Conservation (phyloP, 2,113 vertebrate genomes). For the Zootoca vivipara region DNA sequence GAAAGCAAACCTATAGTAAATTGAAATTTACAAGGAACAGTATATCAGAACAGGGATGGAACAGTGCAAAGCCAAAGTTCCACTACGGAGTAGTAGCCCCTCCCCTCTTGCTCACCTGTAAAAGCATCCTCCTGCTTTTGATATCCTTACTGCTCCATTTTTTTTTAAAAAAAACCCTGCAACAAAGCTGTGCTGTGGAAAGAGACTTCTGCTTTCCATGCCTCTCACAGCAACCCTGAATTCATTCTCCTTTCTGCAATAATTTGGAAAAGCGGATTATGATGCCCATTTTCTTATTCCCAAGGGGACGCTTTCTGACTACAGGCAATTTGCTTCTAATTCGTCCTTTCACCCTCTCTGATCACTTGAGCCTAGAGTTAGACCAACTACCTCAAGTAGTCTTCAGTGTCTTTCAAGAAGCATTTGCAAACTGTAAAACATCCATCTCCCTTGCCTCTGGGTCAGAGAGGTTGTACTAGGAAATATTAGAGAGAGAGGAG, state of each 20-base stretch:
- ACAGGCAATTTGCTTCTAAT: conserved; percentile 10
- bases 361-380: neutral
- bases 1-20: neutral
- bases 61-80: neutral
- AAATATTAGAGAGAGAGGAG: conserved; percentile 40
- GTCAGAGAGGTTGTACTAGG: conserved; percentile 38
- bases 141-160: neutral
- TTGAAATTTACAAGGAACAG: neutral
- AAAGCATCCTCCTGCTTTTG: neutral
- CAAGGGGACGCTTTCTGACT: neutral
- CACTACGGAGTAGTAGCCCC: neutral
- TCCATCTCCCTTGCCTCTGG: conserved; percentile 54
- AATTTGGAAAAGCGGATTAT: conserved; percentile 25
- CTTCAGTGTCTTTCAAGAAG: conserved; percentile 10
- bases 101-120: neutral
- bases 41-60: neutral
- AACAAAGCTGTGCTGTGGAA: neutral
- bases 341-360: conserved; percentile 37
- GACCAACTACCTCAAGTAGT: conserved; percentile 42
- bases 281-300: conserved; percentile 30
- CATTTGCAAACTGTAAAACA: conserved; percentile 2
- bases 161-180: neutral
- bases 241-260: conserved; percentile 13
- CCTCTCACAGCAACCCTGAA: conserved; percentile 10
- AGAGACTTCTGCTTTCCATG: neutral